phyloP scores from a whole-genome alignment of 2,888 invertebrate genomes.

The Thecophora atra region DNA sequence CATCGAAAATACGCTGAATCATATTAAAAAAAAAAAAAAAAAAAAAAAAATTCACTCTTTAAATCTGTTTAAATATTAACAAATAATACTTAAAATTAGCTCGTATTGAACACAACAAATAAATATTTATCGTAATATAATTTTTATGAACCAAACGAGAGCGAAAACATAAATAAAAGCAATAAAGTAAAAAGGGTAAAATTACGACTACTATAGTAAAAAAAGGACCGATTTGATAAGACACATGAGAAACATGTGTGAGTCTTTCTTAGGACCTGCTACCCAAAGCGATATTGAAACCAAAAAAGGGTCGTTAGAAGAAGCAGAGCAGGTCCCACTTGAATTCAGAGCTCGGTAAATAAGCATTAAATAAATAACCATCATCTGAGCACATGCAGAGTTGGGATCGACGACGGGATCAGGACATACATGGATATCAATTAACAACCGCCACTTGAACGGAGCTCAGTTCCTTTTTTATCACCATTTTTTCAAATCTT shows the following conservation, averaged over 20 bases:
- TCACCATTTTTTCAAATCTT: not conserved
- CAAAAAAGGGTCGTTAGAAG: not conserved
- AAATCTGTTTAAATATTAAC: no score
- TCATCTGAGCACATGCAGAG: not conserved
- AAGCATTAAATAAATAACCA: constrained; percentile 21
- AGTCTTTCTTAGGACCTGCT: not conserved
- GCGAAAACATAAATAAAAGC: not conserved
- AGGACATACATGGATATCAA: constrained; percentile 20
- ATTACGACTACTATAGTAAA: constrained; percentile 9
- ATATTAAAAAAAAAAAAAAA: no score
- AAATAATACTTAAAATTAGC: no score
- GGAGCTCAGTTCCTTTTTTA: not conserved
- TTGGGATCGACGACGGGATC: not conserved
- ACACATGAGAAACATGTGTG: constrained; percentile 7
- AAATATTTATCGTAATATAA: no score
- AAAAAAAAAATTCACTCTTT: no score
- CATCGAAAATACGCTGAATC: no score
- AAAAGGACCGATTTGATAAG: not conserved
- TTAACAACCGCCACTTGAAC: constrained; percentile 25
- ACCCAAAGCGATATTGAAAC: not conserved
- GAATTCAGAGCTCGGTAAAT: constrained; percentile 5
- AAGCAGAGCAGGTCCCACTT: constrained; percentile 7
- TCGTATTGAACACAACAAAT: no score
- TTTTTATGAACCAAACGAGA: no score
- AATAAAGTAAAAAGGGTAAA: constrained; percentile 5